Evolutionary conservation across 1,140 invertebrate species (phyloP), one percentile per base, ranked within the genome.

Genomic region (Bombus terrestris): DNA sequence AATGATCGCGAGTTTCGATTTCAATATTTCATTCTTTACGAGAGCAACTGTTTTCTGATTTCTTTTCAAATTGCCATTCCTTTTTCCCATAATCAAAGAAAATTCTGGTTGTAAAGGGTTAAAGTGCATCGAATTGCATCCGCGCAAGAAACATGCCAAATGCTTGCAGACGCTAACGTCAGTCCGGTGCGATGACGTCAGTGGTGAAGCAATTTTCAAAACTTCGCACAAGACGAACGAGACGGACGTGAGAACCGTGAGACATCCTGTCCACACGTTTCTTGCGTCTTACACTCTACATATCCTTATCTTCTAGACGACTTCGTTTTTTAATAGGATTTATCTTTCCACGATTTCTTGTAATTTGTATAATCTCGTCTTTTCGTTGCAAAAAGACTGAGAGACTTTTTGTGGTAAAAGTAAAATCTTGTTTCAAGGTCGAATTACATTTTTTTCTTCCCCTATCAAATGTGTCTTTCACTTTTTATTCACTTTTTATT

Each of bases 111-210:
- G 5, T 18, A 22, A 53, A 22, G 13, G n/a, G 62, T 32, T 32
- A 66, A 32, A 32, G 15, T 76, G 47, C 47, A 59, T 35, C 6
- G 39, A 39, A 28, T 15, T 13, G 12, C 53, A 28, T 39, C 25
- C 35, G 53, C 35, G 6, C 35, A 32, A 25, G 74, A 37, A 53
- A 59, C 25, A 28, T 32, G 15, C 25, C 64, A 53, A 73, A 73
- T 43, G 32, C 39, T 69, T 53, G 3, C 41, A 22, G 41, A n/a
- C 41, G 35, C n/a, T 39, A 62, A 53, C 80, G 75, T 83, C 59
- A 78, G 69, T 59, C 81, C 47, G 78, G 69, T 47, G n/a, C 15
- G 57, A 41, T 89, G 88, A 89, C 76, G 80, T 89, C 88, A 88
- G 76, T 35, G 64, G 41, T 66, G 37, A 83, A 57, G 64, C 74